A percentile compares a stretch with the other conserved stretches of the same genome.
phyloP scores from a whole-genome alignment of 2,888 invertebrate genomes.

The Nomada ruficornis region DNA sequence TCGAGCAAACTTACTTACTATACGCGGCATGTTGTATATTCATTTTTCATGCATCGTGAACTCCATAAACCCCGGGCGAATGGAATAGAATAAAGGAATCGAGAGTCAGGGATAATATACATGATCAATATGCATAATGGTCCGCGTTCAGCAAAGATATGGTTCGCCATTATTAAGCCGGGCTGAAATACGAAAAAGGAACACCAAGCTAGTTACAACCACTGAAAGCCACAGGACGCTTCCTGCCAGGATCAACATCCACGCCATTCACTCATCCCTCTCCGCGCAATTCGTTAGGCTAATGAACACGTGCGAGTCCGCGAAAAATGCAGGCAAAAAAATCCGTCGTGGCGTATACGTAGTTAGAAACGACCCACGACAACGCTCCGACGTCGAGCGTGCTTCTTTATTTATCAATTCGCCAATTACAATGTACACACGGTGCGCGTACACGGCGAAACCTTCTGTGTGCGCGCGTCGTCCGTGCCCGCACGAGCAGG shows the following conservation, averaged over 20 bases:
- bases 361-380: background rate
- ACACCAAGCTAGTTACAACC: no score
- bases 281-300: slow-evolving; percentile 2
- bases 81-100: no score
- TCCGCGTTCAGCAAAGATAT: no score
- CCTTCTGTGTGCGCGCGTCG: background rate
- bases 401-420: slow-evolving; percentile 35
- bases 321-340: background rate
- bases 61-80: no score
- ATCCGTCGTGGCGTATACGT: background rate
- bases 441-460: background rate
- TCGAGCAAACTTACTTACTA: background rate
- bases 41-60: no score
- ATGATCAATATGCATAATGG: no score
- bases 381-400: background rate
- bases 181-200: no score
- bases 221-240: background rate
- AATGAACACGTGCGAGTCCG: slow-evolving; percentile 19
- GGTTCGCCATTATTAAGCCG: no score
- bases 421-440: slow-evolving; percentile 12
- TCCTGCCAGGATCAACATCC: background rate
- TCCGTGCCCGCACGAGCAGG: slow-evolving; percentile 34
- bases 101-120: no score
- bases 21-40: no score
- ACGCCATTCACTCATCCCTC: background rate